A percentile compares a stretch with the other conserved stretches of the same genome.
phyloP scores from a whole-genome alignment of 2,888 invertebrate species.

The Pterostichus madidus region DNA sequence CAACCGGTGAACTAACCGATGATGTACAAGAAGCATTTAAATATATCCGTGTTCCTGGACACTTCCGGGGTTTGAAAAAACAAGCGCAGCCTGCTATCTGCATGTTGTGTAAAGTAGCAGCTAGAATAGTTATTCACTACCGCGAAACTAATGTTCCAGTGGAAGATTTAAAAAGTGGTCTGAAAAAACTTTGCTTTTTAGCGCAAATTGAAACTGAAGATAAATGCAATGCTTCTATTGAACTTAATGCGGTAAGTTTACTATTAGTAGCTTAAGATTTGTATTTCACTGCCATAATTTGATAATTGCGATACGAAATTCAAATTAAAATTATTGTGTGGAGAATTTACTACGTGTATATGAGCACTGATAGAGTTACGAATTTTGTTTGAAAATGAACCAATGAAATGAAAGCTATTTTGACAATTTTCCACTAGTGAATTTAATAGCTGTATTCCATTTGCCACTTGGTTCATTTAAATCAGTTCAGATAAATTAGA shows the following conservation, averaged over 20 bases:
- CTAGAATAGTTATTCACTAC: constrained; percentile 75
- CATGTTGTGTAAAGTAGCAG: constrained; percentile 77
- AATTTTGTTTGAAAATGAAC: too few species aligned
- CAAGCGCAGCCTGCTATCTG: constrained; percentile 74
- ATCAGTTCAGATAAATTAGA: too few species aligned
- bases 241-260: constrained; percentile 80
- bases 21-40: constrained; percentile 50
- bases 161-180: constrained; percentile 75
- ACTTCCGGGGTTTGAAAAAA: constrained; percentile 17
- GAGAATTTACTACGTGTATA: too few species aligned
- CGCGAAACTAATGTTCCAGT: constrained; percentile 78
- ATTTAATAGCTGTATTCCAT: too few species aligned
- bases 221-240: constrained; percentile 82
- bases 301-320: too few species aligned
- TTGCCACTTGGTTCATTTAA: too few species aligned
- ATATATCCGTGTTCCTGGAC: constrained; percentile 1
- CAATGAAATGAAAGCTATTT: too few species aligned
- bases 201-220: constrained; percentile 80
- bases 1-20: constrained; percentile 25
- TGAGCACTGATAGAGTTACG: too few species aligned
- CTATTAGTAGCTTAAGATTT: too few species aligned
- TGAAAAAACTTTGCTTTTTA: constrained; percentile 79
- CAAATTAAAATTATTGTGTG: too few species aligned
- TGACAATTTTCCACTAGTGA: too few species aligned
- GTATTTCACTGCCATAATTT: too few species aligned